Conservation (phyloP, 53 echinoderm and acorn worm genomes). For the Stichopus horrens region DNA sequence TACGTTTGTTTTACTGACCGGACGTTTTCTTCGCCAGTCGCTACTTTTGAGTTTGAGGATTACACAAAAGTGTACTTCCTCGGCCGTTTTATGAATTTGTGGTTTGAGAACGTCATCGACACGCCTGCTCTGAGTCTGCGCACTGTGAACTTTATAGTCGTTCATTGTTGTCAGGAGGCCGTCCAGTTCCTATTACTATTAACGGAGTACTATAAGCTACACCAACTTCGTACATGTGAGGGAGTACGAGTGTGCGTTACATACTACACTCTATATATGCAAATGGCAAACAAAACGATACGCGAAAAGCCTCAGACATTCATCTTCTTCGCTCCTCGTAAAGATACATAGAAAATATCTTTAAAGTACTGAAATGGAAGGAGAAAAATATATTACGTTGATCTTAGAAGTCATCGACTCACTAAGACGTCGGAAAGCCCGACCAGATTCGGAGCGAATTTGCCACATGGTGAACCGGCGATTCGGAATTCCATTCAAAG, state of each 20-base stretch:
- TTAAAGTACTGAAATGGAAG: constrained; percentile 61
- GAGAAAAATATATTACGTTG: constrained; percentile 62
- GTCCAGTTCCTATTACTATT: neutral
- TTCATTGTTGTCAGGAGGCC: constrained; percentile 24
- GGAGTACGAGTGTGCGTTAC: neutral
- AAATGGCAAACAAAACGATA: neutral
- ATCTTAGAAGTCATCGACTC: constrained; percentile 90
- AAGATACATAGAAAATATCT: neutral
- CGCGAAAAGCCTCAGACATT: neutral
- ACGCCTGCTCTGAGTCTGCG: constrained; percentile 31
- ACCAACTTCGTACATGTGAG: constrained; percentile 2
- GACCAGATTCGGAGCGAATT: constrained; percentile 97
- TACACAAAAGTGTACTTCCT: neutral
- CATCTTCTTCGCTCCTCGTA: neutral
- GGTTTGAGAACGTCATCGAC: constrained; percentile 20
- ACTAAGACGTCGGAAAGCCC: constrained; percentile 87
- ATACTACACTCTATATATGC: neutral
- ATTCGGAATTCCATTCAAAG: constrained; percentile 72
- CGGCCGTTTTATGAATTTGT: neutral
- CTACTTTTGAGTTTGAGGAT: neutral
- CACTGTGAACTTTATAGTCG: neutral
- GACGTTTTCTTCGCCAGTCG: neutral
- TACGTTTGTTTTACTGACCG: too few relatives aligned
- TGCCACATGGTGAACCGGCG: constrained; percentile 96
- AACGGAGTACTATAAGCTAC: neutral